Evolutionary conservation across 2,888 invertebrate genomes (phyloP), one percentile per base, ranked within the genome.

Genomic region (Alloscopus bannaensis): DNA sequence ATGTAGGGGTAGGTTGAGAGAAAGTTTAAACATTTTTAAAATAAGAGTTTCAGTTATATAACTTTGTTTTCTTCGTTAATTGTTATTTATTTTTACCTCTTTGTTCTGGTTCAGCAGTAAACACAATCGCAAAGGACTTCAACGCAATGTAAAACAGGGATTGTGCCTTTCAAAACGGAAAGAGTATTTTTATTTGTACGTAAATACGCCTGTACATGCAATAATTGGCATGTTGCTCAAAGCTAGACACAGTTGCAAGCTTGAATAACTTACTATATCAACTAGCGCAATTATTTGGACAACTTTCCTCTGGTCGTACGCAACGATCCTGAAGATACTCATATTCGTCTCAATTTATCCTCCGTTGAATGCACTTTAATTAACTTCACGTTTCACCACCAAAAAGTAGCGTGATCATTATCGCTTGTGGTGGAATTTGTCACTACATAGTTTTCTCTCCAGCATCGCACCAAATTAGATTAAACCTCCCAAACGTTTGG

Each of bases 181-280:
- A 29, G 29, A 28, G 22, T 36, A 55, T 16, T n/a, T 55, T 55
- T 26, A 47, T 24, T 26, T n/a, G n/a, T n/a, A n/a, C n/a, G n/a
- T n/a, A n/a, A n/a, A n/a, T n/a, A n/a, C n/a, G n/a, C n/a, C n/a
- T n/a, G n/a, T n/a, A n/a, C n/a, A n/a, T n/a, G 18, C 22, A 2
- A 3, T n/a, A 3, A 2, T n/a, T 50, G 8, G 20, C 2, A 3
- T 1, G 11, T 2, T 55, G 6, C 36, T 36, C 36, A 8, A 6
- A 1, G 6, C 55, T 24, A 68, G 8, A 42, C 36, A 42, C 13
- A 28, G 18, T 1, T 11, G 16, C 2, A 29, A 29, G 45, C 45
- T 36, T n/a, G 28, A n/a, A 31, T 3, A 20, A 52, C 81, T 79
- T 79, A 81, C 81, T 50, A 81, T 72, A 31, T 81, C 81, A 8